Base-by-base conservation (phyloP, 1,140 invertebrate genomes). In the Patella vulgata region DNA sequence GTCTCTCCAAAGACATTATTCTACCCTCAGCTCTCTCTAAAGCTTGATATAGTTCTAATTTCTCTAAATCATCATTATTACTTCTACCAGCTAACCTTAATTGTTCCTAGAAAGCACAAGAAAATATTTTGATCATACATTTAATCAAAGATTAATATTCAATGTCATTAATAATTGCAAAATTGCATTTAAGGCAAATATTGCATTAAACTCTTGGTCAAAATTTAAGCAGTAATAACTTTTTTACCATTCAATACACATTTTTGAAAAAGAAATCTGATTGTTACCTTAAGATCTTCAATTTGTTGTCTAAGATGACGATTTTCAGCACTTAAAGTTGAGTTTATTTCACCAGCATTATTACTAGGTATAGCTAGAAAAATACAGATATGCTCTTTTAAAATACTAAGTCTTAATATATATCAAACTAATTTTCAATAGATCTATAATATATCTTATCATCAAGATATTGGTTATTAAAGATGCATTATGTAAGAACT, bases 41-140 rank as follows among this genome's bases (percentile, higher is more conserved):
- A 8, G 75, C 71, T 55, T 83, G 79, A 48, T 80, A 83, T 44
- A 83, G 68, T 58, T 81, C 78, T 50, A 83, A 67, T 63, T 78
- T 79, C 59, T 83, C 80, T 19, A 74, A 40, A 39, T 78, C 78
- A 48, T 74, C 73, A 33, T 55, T 46, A 11, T 64, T 44, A n/a
- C 53, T 56, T 21, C 63, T 48, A 25, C 64, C 71, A 12, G 56
- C 58, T 40, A 51, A 53, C 40, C 46, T 64, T 46, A 78, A 44
- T 43, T 80, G 77, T 1, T 76, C 69, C 77, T 79, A 47, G 14
- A 63, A 44, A 8, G 25, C 9, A 51, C 1, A 25, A 14, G 12
- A 48, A 27, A 25, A 25, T 51, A n/a, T 17, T 47, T 47, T 9
- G 21, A 12, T 47, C 9, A 12, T n/a, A 23, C 11, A 25, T 17